These are phyloP conservation scores for Zaprionus taronus DNA, from an alignment of 1,140 invertebrate species.

Conservation along the genomic window DNA sequence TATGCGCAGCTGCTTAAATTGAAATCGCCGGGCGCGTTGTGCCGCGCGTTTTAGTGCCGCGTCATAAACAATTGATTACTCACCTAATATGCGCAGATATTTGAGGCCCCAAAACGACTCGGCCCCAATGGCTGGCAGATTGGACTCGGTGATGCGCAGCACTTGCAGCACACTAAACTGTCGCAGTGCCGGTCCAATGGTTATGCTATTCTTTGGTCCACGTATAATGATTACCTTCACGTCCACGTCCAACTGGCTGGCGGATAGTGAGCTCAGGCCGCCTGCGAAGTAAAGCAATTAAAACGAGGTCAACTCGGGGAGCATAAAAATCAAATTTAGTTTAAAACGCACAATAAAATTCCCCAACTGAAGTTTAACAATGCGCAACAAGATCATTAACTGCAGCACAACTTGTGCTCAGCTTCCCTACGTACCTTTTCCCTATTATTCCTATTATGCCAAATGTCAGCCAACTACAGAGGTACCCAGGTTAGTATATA, in stretches of 20 bases:
- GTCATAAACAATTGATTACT: slow-evolving; percentile 72
- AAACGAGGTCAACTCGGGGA: slow-evolving; percentile 9
- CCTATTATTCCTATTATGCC: slow-evolving; percentile 26
- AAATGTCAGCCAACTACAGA: slow-evolving; percentile 45
- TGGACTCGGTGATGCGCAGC: slow-evolving; percentile 90
- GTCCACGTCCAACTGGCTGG: slow-evolving; percentile 86
- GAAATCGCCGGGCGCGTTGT: slow-evolving; percentile 47
- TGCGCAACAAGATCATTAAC: slow-evolving; percentile 68
- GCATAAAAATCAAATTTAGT: slow-evolving; percentile 36
- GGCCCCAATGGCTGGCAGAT: slow-evolving; percentile 91
- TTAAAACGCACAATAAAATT: slow-evolving; percentile 22
- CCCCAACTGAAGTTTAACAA: slow-evolving; percentile 40
- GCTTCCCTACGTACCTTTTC: slow-evolving; percentile 9
- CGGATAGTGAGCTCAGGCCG: slow-evolving; percentile 86
- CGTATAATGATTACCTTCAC: slow-evolving; percentile 89
- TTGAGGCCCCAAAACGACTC: slow-evolving; percentile 91
- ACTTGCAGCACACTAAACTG: slow-evolving; percentile 89
- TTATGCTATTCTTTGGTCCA: slow-evolving; percentile 89
- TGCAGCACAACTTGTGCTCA: slow-evolving; percentile 37
- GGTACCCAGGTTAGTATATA: slow-evolving; percentile 20
- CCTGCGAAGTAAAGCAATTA: slow-evolving; percentile 84
- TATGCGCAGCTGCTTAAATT: slow-evolving; percentile 59
- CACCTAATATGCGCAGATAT: slow-evolving; percentile 87
- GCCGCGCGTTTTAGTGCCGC: slow-evolving; percentile 38
- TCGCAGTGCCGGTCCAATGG: slow-evolving; percentile 90